Base-by-base conservation (phyloP, 2,888 invertebrate species). In the Epinotia nisella region DNA sequence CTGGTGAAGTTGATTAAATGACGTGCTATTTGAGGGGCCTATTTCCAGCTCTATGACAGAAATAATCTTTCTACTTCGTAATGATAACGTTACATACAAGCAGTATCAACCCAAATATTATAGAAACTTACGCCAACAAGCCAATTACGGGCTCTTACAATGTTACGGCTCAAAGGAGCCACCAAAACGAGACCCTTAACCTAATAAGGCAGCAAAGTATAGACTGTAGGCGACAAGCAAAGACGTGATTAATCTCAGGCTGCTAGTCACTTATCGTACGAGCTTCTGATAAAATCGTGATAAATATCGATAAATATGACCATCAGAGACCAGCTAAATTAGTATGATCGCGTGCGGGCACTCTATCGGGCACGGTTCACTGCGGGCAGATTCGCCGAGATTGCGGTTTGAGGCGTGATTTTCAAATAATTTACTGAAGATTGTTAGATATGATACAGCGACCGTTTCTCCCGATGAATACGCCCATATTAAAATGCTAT, bases 331-430 rank as follows among this genome's bases (percentile, higher is more conserved):
- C 11, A 13, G 9, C 29, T 29, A 5, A 58, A 49, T 62, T 55
- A 55, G 35, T 24, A 24, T 49, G 45, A 51, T 71, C 53, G 71
- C 71, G 65, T 71, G 71, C 71, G 24, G 39, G 58, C 59, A 19
- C 11, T 17, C 65, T 17, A 71, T 71, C 49, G 39, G 64, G 39
- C 70, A 66, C 53, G 53, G 53, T 53, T 41, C 69, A 53, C 24
- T 55, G 29, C 9, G 65, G 41, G 21, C 49, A 21, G 17, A 65
- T 39, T 21, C 29, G 59, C 65, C 17, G 58, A 13, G n/a, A 17
- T 15, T 49, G 49, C 10, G 17, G 56, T 15, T 59, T 51, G n/a
- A 53, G 53, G 15, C 21, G 41, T 10, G 19, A 41, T 39, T 19
- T 1, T 60, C 21, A 24, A 15, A 45, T 61, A 45, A 61, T 45